Evolutionary conservation across 23 tunicate genomes (phyloP).

Genomic region (Trididemnum clinides): DNA sequence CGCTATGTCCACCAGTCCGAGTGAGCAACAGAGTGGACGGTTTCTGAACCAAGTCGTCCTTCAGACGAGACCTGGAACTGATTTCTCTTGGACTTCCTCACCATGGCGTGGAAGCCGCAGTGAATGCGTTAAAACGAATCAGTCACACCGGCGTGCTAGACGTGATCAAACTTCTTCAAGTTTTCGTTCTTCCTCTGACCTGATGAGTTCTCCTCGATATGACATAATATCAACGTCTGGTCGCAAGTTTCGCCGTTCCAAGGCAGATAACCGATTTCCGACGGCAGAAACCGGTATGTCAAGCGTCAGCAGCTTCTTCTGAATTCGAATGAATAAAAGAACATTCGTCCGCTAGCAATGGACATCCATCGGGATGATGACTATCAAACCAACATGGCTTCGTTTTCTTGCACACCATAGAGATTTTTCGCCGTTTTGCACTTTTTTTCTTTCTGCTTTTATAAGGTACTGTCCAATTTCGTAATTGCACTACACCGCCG

Average conservation of each 20-base stretch:
- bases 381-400: slow-evolving; percentile 72
- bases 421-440: not conserved
- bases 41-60: not conserved
- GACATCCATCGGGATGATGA: slow-evolving; percentile 87
- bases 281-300: slow-evolving; percentile 29
- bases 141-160: slow-evolving; percentile 2
- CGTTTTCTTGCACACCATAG: slow-evolving; percentile 24
- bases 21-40: not conserved
- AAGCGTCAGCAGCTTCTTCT: slow-evolving; percentile 50
- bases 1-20: not conserved
- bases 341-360: slow-evolving; percentile 28
- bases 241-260: slow-evolving; percentile 5
- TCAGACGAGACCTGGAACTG: slow-evolving; percentile 18
- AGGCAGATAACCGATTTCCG: not conserved
- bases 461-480: slow-evolving; percentile 54
- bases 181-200: not conserved
- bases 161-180: not conserved
- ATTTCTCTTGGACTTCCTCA: slow-evolving; percentile 42
- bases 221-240: slow-evolving; percentile 48
- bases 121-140: not conserved
- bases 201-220: slow-evolving; percentile 24
- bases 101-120: slow-evolving; percentile 42
- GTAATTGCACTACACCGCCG: slow-evolving; percentile 38
- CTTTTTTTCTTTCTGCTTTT: slow-evolving; percentile 6
- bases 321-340: slow-evolving; percentile 50